Percentiles rank a stretch among this genome's conserved stretches.
Evolutionary conservation across 2,113 vertebrate species (phyloP).

Genomic region (Malurus elegans): DNA sequence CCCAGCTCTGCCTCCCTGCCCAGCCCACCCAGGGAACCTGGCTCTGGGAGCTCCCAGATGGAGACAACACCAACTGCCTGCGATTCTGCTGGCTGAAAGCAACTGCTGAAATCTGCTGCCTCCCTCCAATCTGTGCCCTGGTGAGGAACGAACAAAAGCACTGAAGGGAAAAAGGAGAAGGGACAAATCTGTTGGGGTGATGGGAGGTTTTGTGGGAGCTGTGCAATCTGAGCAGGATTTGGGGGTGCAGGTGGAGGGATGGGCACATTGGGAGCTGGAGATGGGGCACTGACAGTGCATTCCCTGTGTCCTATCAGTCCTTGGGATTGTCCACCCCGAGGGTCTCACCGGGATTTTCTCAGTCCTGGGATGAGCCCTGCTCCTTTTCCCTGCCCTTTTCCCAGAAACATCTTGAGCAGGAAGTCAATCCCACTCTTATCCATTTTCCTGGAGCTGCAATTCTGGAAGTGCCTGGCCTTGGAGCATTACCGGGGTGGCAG

Average conservation of each 20-base stretch:
- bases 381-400: neutral
- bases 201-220: neutral
- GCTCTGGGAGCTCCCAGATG: neutral
- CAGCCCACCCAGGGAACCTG: neutral
- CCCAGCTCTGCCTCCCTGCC: neutral
- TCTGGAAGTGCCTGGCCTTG: neutral
- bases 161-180: neutral
- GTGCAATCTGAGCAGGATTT: neutral
- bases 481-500: neutral
- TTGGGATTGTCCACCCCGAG: neutral
- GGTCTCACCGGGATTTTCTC: neutral
- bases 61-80: neutral
- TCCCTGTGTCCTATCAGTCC: neutral
- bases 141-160: neutral
- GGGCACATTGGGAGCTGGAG: neutral
- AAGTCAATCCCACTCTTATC: neutral
- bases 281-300: neutral
- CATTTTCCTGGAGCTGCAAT: neutral
- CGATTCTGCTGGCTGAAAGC: neutral
- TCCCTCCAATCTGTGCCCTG: neutral
- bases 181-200: neutral
- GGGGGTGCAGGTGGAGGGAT: neutral
- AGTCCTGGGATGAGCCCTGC: neutral
- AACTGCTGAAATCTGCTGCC: neutral
- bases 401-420: neutral